A percentile compares a stretch with the other conserved stretches of the same genome.
Evolutionary conservation across 2,888 invertebrate species (phyloP).

Genomic region (Agrenia bidenticulata): DNA sequence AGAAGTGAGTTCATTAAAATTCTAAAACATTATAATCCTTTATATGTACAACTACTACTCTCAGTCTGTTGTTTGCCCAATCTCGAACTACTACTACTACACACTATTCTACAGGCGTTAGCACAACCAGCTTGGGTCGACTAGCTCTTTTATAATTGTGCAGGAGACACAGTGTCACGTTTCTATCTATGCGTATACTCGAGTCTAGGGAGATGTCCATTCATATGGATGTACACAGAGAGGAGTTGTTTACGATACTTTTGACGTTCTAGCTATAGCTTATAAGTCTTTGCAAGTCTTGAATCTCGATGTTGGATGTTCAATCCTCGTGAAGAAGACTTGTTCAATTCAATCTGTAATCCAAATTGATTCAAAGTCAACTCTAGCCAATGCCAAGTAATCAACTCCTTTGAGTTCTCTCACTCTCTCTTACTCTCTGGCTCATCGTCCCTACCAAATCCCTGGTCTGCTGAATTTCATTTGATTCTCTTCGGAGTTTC

Average conservation of each 20-base stretch:
- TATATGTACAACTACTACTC: not conserved
- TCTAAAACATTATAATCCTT: constrained; percentile 12
- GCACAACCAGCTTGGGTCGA: too few relatives aligned
- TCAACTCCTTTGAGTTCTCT: constrained; percentile 5
- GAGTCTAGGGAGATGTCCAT: too few relatives aligned
- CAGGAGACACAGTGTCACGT: too few relatives aligned
- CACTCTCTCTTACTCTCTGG: not conserved
- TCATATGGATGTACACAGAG: not conserved
- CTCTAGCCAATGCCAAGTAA: constrained; percentile 3
- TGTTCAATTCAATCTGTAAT: constrained; percentile 10
- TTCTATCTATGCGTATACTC: too few relatives aligned
- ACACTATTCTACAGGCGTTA: not conserved
- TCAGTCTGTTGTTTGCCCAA: not conserved
- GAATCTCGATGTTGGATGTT: not conserved
- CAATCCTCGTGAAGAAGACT: not conserved
- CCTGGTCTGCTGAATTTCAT: too few relatives aligned
- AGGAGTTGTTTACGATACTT: constrained; percentile 10
- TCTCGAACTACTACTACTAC: not conserved
- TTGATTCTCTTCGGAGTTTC: too few relatives aligned
- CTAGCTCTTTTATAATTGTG: too few relatives aligned
- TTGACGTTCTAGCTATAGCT: not conserved
- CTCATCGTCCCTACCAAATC: too few relatives aligned
- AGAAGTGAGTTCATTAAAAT: constrained; percentile 21
- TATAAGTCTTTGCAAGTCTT: too few relatives aligned
- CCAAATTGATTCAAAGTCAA: constrained; percentile 12